These are phyloP conservation scores for Rhogogaster chlorosoma DNA, from an alignment of 2,888 invertebrate species.

Conservation along the genomic window DNA sequence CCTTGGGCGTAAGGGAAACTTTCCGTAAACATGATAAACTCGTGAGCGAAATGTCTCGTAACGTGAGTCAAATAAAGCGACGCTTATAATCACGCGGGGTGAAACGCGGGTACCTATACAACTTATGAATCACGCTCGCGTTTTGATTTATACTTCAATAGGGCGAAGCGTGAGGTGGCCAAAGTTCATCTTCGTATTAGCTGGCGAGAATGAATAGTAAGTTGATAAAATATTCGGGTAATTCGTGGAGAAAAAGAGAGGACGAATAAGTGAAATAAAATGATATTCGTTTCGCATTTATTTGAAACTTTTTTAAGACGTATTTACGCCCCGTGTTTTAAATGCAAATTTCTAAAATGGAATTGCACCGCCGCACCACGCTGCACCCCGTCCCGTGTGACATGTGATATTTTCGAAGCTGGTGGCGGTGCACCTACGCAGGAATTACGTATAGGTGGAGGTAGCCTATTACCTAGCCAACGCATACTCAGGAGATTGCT, in stretches of 20 bases:
- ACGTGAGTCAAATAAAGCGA: conserved; percentile 30
- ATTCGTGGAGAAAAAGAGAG: neutral
- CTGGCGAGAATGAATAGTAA: no score
- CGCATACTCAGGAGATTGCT: conserved; percentile 1
- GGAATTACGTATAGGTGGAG: neutral
- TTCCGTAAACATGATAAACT: conserved; percentile 47
- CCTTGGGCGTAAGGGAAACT: conserved; percentile 13
- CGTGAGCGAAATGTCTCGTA: conserved; percentile 46
- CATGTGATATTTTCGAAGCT: conserved; percentile 57
- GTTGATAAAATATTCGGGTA: no score
- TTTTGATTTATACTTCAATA: neutral
- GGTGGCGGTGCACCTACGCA: conserved; percentile 52
- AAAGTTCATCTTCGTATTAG: neutral
- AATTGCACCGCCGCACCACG: conserved; percentile 63
- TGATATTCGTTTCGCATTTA: neutral
- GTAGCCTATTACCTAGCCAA: conserved; percentile 21
- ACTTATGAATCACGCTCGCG: conserved; percentile 13
- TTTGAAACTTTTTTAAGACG: conserved; percentile 13
- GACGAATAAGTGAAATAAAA: neutral
- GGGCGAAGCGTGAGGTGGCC: neutral
- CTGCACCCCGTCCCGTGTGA: conserved; percentile 58
- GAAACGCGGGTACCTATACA: neutral
- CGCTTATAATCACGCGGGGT: conserved; percentile 24
- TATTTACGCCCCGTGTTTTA: conserved; percentile 66
- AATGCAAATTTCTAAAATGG: conserved; percentile 75